Percentiles rank a stretch among this genome's conserved stretches.
Conservation (phyloP, 2,888 invertebrate species). For the Caradrina clavipalpis region DNA sequence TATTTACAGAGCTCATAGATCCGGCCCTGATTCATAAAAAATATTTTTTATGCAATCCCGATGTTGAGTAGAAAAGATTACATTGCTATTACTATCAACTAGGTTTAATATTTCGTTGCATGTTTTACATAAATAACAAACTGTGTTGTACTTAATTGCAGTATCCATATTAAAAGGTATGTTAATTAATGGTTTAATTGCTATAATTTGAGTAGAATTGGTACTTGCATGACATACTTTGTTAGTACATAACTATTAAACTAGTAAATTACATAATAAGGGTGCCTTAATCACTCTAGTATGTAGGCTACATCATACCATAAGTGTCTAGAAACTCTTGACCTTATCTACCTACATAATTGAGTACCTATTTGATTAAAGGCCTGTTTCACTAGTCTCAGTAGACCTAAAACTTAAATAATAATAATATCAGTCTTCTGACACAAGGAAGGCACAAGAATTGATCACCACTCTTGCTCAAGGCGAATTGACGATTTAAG, state of each 20-base stretch:
- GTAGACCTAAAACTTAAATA: too few species aligned
- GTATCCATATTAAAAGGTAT: slow-evolving; percentile 5
- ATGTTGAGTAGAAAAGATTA: slow-evolving; percentile 12
- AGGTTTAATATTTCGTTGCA: neutral
- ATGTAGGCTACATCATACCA: slow-evolving; percentile 9
- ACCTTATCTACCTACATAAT: neutral
- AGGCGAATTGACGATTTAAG: too few species aligned
- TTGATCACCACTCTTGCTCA: too few species aligned
- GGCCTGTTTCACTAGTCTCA: neutral
- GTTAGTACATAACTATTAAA: slow-evolving; percentile 4
- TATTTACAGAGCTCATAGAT: too few species aligned
- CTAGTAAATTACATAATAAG: slow-evolving; percentile 22
- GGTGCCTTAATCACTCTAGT: slow-evolving; percentile 2
- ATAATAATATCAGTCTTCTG: too few species aligned
- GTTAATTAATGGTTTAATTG: slow-evolving; percentile 4
- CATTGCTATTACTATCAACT: neutral
- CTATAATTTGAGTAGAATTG: neutral
- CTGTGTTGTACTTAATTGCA: slow-evolving; percentile 7
- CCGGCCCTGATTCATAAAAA: too few species aligned
- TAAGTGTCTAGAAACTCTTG: slow-evolving; percentile 15
- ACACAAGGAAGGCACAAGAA: too few species aligned
- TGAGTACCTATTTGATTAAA: neutral
- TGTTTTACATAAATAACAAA: slow-evolving; percentile 6
- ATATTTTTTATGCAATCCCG: slow-evolving; percentile 8
- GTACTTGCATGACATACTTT: slow-evolving; percentile 12